Base-by-base conservation (phyloP, 2,888 invertebrate genomes). In the Drosophila fungiperda region DNA sequence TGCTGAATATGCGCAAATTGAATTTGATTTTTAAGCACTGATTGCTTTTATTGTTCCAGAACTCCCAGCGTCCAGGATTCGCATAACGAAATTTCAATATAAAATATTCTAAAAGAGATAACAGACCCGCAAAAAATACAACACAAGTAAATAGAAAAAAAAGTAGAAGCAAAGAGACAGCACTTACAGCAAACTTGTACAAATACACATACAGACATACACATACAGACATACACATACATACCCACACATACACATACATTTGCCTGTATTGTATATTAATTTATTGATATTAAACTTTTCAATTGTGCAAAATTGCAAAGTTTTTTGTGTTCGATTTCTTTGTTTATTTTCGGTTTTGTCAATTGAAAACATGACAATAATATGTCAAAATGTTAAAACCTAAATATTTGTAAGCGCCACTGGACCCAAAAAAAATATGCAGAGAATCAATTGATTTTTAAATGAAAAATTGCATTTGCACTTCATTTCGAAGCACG, bases 21-120 rank as follows among this genome's bases (percentile, higher is more conserved):
- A 87, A 87, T 87, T 87, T 87, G 86, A 87, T 87, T 87, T 87
- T 87, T 85, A 85, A 87, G 87, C 86, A 82, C 86, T 87, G 86
- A 87, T 87, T 87, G 86, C 87, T 87, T 83, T 83, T 85, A 87
- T 87, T 87, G 86, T 87, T 86, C 80, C 74, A 68, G 57, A 29
- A 68, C 65, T 61, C 63, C 59, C 53, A 33, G 35, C 54, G 65
- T 54, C 60, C 64, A 49, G 60, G 45, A 38, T 55, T 54, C 50
- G 60, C 54, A 67, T 54, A 75, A 61, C 68, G 68, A 71, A 72
- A 72, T 85, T 80, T 84, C 55, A 73, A 76, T 82, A 78, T 83
- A 82, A 75, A 81, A 85, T 83, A 80, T 83, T 83, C 82, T 70
- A 85, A 79, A 81, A 73, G 58, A 75, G 63, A 76, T 77, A 72